Base-by-base conservation (phyloP, 1,140 invertebrate species). In the Macrobrachium nipponense region DNA sequence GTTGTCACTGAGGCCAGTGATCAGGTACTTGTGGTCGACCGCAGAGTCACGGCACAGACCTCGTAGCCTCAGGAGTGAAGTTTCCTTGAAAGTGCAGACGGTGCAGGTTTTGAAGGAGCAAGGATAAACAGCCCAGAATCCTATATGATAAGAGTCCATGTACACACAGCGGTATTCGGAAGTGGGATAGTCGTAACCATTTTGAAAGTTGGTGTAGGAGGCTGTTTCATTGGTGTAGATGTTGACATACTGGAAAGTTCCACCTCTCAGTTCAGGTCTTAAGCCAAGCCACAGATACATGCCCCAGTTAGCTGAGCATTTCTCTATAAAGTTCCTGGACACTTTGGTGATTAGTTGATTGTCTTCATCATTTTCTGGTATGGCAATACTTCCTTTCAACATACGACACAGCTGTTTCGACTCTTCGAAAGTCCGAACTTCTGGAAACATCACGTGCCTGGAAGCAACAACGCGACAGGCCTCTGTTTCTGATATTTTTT, bases 271-370 rank as follows among this genome's bases (percentile, higher is more conserved):
- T 5, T n/a, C 23, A 23, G 68, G 77, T 23, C 43, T 18, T 14
- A 87, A 58, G n/a, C 86, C 88, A 44, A 89, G 61, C 86, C 82
- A 89, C 72, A 87, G 66, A 73, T 85, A 87, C 20, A 85, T 77
- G 27, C 86, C 83, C 77, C 77, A 85, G 76, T 81, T 80, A 20
- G 44, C 82, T 15, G 88, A 61, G 43, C 88, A 89, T 2, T 23
- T 18, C 27, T 82, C 44, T 0, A 70, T 43, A 20, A 58, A 51
- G 27, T 62, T 62, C 11, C 60, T 23, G 58, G 82, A 78, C 7
- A 14, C 58, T 10, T 66, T 44, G 11, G 78, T 78, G 58, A 89
- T 68, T 12, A 61, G 70, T 20, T 14, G 15, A 62, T 89, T 89
- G 64, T 89, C 68, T 14, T 75, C 18, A 17, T 85, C 88, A 36